phyloP scores from a whole-genome alignment of 2,113 vertebrate species.

The Nothocercus julius region DNA sequence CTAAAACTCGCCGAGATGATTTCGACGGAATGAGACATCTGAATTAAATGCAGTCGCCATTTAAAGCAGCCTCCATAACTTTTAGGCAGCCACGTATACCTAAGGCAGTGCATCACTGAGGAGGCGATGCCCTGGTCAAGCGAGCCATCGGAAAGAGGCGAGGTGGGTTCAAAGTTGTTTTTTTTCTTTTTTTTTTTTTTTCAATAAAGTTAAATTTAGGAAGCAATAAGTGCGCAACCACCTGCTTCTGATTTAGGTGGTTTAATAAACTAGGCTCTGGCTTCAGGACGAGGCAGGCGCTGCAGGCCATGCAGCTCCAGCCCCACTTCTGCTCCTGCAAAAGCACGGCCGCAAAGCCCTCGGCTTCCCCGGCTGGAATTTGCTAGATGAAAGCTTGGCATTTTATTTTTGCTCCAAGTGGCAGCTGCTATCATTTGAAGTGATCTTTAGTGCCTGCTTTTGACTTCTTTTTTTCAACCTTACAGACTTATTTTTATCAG shows the following conservation, averaged over 20 bases:
- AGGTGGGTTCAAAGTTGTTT: too few species aligned
- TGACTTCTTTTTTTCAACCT: slow-evolving; percentile 45
- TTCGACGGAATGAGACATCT: slow-evolving; percentile 19
- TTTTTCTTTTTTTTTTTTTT: not conserved
- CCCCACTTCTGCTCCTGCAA: not conserved
- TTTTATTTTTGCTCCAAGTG: slow-evolving; percentile 32
- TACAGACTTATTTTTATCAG: slow-evolving; percentile 20
- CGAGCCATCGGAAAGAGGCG: too few species aligned
- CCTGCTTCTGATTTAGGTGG: not conserved
- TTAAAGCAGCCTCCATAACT: not conserved
- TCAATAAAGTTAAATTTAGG: not conserved
- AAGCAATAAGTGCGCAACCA: not conserved
- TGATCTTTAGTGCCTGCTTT: slow-evolving; percentile 36
- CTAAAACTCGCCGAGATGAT: slow-evolving; percentile 48
- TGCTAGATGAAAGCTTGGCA: slow-evolving; percentile 23
- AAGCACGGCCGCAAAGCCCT: not conserved
- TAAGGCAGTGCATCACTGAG: not conserved
- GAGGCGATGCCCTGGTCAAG: too few species aligned
- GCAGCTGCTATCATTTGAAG: slow-evolving; percentile 34
- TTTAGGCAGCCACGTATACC: not conserved
- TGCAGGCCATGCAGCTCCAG: not conserved
- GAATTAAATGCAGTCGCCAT: not conserved
- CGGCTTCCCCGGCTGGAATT: slow-evolving; percentile 13
- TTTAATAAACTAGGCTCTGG: not conserved
- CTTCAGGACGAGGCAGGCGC: not conserved